phyloP scores from a whole-genome alignment of 2,888 invertebrate species.

The Mythimna vitellina region DNA sequence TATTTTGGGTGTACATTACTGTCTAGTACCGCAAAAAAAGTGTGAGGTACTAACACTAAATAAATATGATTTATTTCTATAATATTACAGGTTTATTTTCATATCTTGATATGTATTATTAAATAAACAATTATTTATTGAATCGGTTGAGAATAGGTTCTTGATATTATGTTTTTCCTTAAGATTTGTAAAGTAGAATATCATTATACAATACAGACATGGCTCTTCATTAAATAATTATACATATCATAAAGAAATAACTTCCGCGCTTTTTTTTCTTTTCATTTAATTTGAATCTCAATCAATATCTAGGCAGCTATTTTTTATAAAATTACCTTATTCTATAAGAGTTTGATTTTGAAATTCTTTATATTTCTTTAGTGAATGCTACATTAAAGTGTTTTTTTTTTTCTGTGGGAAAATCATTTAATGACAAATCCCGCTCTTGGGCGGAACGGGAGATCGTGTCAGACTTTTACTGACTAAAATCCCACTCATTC shows the following conservation, averaged over 20 bases:
- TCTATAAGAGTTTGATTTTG: no score
- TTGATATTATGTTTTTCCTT: not conserved
- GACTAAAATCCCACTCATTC: no score
- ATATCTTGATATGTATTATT: not conserved
- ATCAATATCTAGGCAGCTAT: not conserved
- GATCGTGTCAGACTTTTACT: no score
- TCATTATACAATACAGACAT: not conserved
- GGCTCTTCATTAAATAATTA: not conserved
- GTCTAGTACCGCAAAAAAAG: not conserved
- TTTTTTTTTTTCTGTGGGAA: no score
- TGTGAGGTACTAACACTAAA: not conserved
- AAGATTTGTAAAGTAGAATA: not conserved
- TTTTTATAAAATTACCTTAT: not conserved
- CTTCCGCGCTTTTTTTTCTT: conserved; percentile 20
- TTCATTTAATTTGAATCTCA: conserved; percentile 10
- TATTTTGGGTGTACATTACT: not conserved
- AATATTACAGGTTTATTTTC: not conserved
- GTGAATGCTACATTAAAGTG: no score
- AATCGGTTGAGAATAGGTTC: not conserved
- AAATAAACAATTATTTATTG: not conserved
- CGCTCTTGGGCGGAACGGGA: no score
- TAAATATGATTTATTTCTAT: not conserved
- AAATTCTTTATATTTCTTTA: no score
- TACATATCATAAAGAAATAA: not conserved
- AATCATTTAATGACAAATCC: no score